Evolutionary conservation across 2,113 vertebrate species (phyloP), one percentile per base, ranked within the genome.

Genomic region (Erythrolamprus reginae): DNA sequence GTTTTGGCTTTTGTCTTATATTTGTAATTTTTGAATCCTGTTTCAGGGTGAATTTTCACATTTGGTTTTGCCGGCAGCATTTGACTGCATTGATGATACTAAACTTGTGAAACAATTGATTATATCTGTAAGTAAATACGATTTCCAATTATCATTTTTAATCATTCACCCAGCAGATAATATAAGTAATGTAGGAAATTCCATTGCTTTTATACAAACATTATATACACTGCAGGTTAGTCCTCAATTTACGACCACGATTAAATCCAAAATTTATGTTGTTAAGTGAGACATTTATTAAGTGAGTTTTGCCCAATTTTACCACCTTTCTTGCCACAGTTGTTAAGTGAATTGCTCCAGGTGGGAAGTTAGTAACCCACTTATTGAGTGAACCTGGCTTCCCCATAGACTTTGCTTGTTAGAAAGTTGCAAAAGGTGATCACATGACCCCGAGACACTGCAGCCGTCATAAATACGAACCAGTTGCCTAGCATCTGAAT

Each of bases 71-170:
- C 93, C 99, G 93, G 98, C 98, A 8, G 98, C 98, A 0, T 99
- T 99, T 89, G 99, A 99, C 96, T 99, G 98, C 89, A 98, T 99
- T 15, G 99, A 99, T 89, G 99, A 99, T 94, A 99, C 99, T 3
- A 99, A 99, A 94, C 98, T 99, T 91, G 96, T 99, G 92, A 99
- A 98, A 93, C 99, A 99, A 94, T 96, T 98, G 38, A 97, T 99
- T 89, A 95, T 99, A 94, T 98, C 98, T 4, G 99, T 99, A 95
- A 97, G 98, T 98, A 95, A 58, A 55, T 89, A 4, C 0, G 52
- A 4, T 70, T 89, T 92, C 56, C 24, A 90, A 53, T 82, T 21
- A 55, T 85, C 3, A 65, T 0, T 51, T 12, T 61, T 88, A 50
- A 84, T 15, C 48, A 0, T 86, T 6, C 48, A 55, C 8, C 47